Conservation (phyloP, 2,888 invertebrate species). For the Drosophila testacea region DNA sequence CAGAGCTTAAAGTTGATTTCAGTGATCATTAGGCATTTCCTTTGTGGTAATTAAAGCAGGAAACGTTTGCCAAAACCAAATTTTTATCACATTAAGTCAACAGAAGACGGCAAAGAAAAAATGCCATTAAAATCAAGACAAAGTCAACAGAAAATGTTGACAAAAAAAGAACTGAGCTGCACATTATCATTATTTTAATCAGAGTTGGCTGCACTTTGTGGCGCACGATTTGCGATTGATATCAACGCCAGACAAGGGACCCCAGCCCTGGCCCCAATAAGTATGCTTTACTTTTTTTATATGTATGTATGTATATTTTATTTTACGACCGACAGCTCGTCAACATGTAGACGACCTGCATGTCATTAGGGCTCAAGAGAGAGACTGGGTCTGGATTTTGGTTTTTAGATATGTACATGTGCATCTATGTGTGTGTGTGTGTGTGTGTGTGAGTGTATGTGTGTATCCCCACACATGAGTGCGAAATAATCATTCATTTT, state of each 20-base stretch:
- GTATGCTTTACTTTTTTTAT: slow-evolving; percentile 33
- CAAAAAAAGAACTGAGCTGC: slow-evolving; percentile 27
- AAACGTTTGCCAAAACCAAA: slow-evolving; percentile 3
- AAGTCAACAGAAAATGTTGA: slow-evolving; percentile 27
- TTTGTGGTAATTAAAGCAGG: slow-evolving; percentile 55
- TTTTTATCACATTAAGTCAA: slow-evolving; percentile 62
- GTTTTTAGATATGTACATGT: slow-evolving; percentile 27
- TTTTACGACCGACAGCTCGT: slow-evolving; percentile 61
- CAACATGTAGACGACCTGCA: slow-evolving; percentile 62
- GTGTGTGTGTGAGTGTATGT: neutral
- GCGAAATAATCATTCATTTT: slow-evolving; percentile 65
- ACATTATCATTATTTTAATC: slow-evolving; percentile 68
- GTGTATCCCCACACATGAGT: slow-evolving; percentile 37
- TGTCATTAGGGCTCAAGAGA: slow-evolving; percentile 65
- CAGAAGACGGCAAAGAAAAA: slow-evolving; percentile 13
- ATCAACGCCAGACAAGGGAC: slow-evolving; percentile 42
- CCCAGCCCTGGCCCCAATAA: slow-evolving; percentile 25
- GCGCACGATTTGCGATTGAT: slow-evolving; percentile 55
- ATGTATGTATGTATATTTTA: slow-evolving; percentile 16
- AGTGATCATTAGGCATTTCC: slow-evolving; percentile 41
- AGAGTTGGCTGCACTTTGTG: slow-evolving; percentile 50
- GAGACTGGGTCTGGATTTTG: slow-evolving; percentile 36
- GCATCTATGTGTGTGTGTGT: neutral
- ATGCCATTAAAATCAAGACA: slow-evolving; percentile 22
- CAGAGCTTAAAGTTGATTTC: slow-evolving; percentile 17